Base-by-base conservation (phyloP, 2,888 invertebrate genomes). In the Apotomis betuletana region DNA sequence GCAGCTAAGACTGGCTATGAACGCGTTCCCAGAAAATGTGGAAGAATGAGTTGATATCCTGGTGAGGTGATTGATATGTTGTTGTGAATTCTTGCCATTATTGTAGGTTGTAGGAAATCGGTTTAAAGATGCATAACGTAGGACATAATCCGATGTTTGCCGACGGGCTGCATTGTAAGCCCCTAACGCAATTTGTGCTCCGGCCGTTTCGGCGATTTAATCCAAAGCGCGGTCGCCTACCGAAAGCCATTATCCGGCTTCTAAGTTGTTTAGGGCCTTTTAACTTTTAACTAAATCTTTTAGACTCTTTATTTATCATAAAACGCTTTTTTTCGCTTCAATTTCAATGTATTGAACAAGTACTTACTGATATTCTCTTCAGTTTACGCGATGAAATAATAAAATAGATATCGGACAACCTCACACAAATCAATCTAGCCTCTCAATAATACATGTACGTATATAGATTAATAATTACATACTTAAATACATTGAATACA, bases 201-300 rank as follows among this genome's bases (percentile, higher is more conserved):
- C 51, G 41, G 57, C 12, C 85, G 83, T 87, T 87, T 84, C 82
- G 81, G 80, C 85, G 86, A 88, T 90, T 87, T 89, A 88, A 90
- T 88, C 86, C 83, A 70, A 78, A 80, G 76, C 80, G 81, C 80
- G 83, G 84, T 81, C 78, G 80, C 81, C 85, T 81, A 86, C 87
- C 89, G 89, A 90, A 88, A 87, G 84, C 88, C 85, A 90, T 90
- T 90, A 90, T 85, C 83, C 81, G 76, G 75, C 85, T 84, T 85
- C 88, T 90, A 91, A 90, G 90, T 88, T 86, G 88, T 88, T 90
- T 88, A 84, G 80, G 85, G 85, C 84, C 87, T 87, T 89, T 90
- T 87, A 89, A 90, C 87, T 89, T 88, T 85, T 81, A 74, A 77
- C 6, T 77, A 77, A 82, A 82, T 79, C 79, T 77, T 74, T 79